Evolutionary conservation across 2,113 vertebrate species (phyloP), one percentile per base, ranked within the genome.

Genomic region (Arothron firmamentum): DNA sequence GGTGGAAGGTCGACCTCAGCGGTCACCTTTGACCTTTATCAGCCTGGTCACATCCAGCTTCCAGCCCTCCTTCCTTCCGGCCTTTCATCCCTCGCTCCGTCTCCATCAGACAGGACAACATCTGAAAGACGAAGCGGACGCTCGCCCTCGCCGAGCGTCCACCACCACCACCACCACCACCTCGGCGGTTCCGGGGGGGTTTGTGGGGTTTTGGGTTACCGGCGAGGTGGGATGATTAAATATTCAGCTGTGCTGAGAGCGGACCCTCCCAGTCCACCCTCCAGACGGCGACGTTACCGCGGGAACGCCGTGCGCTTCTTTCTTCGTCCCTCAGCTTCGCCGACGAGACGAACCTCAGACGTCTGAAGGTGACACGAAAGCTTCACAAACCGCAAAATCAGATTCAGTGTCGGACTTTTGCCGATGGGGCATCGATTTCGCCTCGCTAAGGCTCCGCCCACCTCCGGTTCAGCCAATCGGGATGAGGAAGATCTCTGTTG

Each of bases 211-310:
- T 85, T 60, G 62, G 47, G 78, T 87, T 82, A 55, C 85, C 21
- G 16, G 31, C 70, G 66, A 65, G 48, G 62, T 20, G 21, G 61
- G 28, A 51, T 85, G 73, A 87, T 88, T 86, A 86, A 86, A 88
- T 87, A 85, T 87, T 82, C 80, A 87, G 56, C 53, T 73, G 80
- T 85, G 77, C 75, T 78, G 70, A 82, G 80, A 79, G 67, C 62
- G 64, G 80, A 81, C 75, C 80, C 74, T 47, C n/a, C n/a, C n/a
- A n/a, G n/a, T n/a, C n/a, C n/a, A n/a, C n/a, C n/a, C n/a, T n/a
- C n/a, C n/a, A n/a, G n/a, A n/a, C n/a, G n/a, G n/a, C n/a, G n/a
- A n/a, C n/a, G n/a, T 74, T 76, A 81, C 70, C 66, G 73, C 49
- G 7, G 68, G 67, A 57, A 78, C 59, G 74, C 51, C 73, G 57